Evolutionary conservation across 2,113 vertebrate species (phyloP).

Genomic region (Lophochroa leadbeateri): DNA sequence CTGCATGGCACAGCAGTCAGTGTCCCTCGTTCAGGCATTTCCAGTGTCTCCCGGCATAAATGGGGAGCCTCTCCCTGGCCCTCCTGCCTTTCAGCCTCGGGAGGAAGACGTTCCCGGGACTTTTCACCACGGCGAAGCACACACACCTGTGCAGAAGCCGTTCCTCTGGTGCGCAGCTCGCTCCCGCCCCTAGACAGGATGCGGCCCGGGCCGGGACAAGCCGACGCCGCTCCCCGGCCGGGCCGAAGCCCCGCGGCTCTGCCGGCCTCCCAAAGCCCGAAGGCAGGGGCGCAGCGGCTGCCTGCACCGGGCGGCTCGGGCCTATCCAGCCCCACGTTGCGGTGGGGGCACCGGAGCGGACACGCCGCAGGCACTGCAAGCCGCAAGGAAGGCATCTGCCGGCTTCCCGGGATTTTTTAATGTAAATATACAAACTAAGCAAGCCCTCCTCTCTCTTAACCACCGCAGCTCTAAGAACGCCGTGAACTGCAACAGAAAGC

Average conservation of each 20-base stretch:
- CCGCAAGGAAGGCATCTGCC: not conserved
- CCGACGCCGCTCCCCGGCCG: fast-evolving
- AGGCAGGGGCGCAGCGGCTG: not conserved
- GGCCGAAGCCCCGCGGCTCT: not conserved
- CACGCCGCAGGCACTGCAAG: not conserved
- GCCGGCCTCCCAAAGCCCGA: fast-evolving
- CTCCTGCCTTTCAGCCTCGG: not conserved
- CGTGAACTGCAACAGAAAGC: not conserved
- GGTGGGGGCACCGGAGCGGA: not conserved
- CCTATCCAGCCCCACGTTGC: not conserved
- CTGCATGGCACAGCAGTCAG: not conserved
- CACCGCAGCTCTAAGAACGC: not conserved
- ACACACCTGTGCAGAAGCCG: not conserved
- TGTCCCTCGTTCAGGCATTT: not conserved
- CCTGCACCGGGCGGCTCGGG: not conserved
- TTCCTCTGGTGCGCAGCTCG: not conserved
- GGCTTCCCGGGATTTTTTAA: fast-evolving
- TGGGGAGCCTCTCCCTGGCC: not conserved
- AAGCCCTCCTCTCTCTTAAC: not conserved
- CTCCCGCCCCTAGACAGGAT: not conserved
- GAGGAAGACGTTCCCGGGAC: not conserved
- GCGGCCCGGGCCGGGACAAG: not conserved
- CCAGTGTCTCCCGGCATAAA: not conserved
- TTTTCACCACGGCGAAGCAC: not conserved
- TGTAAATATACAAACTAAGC: not conserved